These are phyloP conservation scores for Mus spretus DNA, from an alignment of 2,797 vertebrate species.

Conservation along the genomic window DNA sequence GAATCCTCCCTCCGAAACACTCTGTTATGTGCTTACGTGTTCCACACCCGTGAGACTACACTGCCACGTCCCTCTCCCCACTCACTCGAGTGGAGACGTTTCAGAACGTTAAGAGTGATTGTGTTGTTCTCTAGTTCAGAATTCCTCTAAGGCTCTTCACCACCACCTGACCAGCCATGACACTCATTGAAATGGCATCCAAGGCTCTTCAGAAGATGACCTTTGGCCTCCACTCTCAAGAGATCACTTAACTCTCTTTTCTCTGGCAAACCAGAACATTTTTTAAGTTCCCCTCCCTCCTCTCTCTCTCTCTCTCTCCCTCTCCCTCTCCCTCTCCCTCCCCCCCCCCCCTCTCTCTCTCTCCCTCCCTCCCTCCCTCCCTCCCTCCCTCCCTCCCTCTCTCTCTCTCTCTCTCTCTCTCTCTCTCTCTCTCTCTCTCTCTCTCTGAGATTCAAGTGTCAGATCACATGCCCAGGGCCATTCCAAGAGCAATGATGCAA, in stretches of 20 bases:
- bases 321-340: neutral
- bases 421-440: neutral
- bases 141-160: slow-evolving; percentile 2
- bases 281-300: neutral
- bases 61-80: neutral
- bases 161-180: neutral
- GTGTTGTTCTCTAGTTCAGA: slow-evolving; percentile 15
- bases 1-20: neutral
- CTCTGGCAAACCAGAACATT: neutral
- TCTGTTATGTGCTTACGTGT: neutral
- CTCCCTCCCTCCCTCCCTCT: too few species aligned
- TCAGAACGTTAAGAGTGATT: neutral
- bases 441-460: neutral
- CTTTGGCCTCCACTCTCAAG: slow-evolving; percentile 35
- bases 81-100: neutral
- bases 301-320: too few species aligned
- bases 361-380: neutral
- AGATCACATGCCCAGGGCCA: neutral
- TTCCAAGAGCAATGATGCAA: neutral
- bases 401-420: neutral
- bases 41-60: neutral
- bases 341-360: neutral
- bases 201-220: neutral
- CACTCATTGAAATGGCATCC: neutral
- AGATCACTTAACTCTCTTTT: neutral